Conservation (phyloP, 2,113 vertebrate species). For the Spheniscus mendiculus region DNA sequence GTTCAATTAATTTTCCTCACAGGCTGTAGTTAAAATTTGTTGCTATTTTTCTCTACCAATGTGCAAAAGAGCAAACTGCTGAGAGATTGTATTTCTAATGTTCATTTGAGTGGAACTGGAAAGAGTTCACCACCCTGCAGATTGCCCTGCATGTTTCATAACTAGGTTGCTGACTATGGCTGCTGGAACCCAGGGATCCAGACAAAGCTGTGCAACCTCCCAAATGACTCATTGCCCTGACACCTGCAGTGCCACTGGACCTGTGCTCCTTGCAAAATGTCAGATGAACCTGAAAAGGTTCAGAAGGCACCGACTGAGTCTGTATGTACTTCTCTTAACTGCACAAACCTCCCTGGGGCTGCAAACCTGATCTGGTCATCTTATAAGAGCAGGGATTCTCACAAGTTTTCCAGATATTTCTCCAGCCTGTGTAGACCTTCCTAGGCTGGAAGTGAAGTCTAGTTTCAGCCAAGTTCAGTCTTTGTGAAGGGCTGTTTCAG, state of each 20-base stretch:
- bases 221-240: background rate
- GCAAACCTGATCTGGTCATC: background rate
- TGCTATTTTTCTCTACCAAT: background rate
- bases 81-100: constrained; percentile 26
- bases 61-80: constrained; percentile 28
- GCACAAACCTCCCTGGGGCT: background rate
- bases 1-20: background rate
- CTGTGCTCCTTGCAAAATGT: background rate
- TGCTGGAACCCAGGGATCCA: background rate
- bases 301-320: background rate
- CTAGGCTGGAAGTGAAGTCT: background rate
- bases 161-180: background rate
- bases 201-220: constrained; percentile 19
- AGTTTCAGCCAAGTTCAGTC: background rate
- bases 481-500: background rate
- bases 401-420: background rate
- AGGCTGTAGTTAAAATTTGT: background rate
- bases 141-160: background rate
- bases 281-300: background rate
- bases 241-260: background rate
- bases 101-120: constrained; percentile 46
- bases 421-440: background rate
- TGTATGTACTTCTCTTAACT: background rate
- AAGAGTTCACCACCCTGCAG: constrained; percentile 11
- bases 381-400: background rate